Evolutionary conservation across 2,797 vertebrate genomes (phyloP), one percentile per base, ranked within the genome.

Genomic region (Taeniopygia guttata): DNA sequence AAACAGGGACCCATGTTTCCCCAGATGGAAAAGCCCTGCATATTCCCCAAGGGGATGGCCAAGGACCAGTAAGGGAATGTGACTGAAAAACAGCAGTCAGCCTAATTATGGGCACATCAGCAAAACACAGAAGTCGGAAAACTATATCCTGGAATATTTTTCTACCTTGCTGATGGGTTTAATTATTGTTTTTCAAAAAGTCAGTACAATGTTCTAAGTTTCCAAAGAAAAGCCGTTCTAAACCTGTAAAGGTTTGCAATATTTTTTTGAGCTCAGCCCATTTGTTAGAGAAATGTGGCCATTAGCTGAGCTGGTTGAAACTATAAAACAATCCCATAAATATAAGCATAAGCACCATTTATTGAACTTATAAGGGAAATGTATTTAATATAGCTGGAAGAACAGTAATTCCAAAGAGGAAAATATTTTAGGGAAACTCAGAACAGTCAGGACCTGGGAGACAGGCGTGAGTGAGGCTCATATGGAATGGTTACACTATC

Each of bases 11-110:
- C 3, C 19, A 8, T 1, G 2, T n/a, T 15, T 55, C 21, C 6
- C 10, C 25, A n/a, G 0, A 1, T 27, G 23, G 27, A 70, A 84
- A 70, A 52, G 1, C 2, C 17, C 14, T 51, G 11, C 10, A 56
- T 40, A 14, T 29, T 54, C 14, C 13, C 13, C 22, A 7, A 10
- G 1, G 1, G 5, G 1, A 3, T 46, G 55, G 7, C 19, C 32
- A 58, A 48, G 32, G 30, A 51, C 12, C 4, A 20, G 23, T 5
- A 67, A n/a, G 25, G 25, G 9, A 77, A 67, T 2, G 2, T 36
- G 26, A 15, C 25, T n/a, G 42, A 63, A 78, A 80, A 86, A 42
- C 5, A 60, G 18, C 6, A 8, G 23, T 67, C 62, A 74, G 16
- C 11, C 11, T 63, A 70, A 46, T 56, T 75, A 54, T 15, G 32